Evolutionary conservation across 2,888 invertebrate genomes (phyloP), one percentile per base, ranked within the genome.

Genomic region (Toxonevra muliebris): DNA sequence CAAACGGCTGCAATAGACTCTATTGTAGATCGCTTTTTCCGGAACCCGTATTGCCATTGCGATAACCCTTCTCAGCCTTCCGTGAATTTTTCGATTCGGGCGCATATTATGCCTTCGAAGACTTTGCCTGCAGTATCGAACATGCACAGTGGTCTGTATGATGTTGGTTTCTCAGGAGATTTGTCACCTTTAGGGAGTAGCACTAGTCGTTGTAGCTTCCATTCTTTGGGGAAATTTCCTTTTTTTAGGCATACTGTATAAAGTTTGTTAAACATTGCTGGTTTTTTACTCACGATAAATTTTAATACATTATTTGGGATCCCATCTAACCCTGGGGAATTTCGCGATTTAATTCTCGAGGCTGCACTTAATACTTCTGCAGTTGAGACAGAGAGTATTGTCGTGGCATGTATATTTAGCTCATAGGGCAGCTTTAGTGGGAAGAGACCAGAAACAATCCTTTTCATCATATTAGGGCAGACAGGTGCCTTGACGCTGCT

Each of bases 291-390:
- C 1, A 58, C 13, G 5, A 15, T 42, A 7, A 3, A 11, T 58
- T 58, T 58, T 13, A 58, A 1, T 10, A 42, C 58, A 8, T 8
- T 42, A 15, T 58, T 58, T 40, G 58, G 58, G 19, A 58, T 42
- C 9, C 58, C 41, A 42, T 43, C 58, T 0, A 58, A 15, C 41
- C 58, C 58, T 15, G 58, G 58, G 10, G 42, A 19, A 9, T 42
- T 58, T 8, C 42, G n/a, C n/a, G 12, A 15, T 42, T 42, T 58
- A 8, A 43, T 58, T 2, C 17, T 58, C 2, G 13, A 15, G 7
- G 58, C 58, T 15, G 42, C 58, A 10, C n/a, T 15, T 7, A 42
- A 8, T 5, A 58, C 58, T 42, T 58, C 58, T 15, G 40, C 58
- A 11, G 9, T 15, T 5, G 58, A 30, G 5, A 58, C 42, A 11